These are phyloP conservation scores for Gallinago media DNA, from an alignment of 2,113 vertebrate genomes.

Conservation along the genomic window DNA sequence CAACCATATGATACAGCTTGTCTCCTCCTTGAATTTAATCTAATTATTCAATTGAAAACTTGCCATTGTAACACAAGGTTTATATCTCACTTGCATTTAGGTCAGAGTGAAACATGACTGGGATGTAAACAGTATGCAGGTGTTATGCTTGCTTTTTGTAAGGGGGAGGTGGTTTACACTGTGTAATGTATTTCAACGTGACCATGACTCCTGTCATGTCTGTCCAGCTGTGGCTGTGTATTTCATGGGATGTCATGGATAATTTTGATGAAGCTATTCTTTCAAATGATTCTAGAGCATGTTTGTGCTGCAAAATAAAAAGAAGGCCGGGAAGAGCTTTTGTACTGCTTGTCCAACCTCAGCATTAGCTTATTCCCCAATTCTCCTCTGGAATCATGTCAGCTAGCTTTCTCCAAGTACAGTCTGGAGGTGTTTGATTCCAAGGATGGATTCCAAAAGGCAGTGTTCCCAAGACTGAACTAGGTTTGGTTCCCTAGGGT, in stretches of 20 bases:
- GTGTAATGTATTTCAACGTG: fast-evolving
- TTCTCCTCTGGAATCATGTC: neutral
- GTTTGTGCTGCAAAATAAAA: neutral
- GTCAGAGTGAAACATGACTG: neutral
- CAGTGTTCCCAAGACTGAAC: neutral
- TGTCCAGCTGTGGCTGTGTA: neutral
- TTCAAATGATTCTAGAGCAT: neutral
- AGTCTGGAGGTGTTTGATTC: neutral
- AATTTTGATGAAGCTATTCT: neutral
- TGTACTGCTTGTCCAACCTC: neutral
- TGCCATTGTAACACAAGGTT: neutral
- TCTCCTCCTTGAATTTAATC: neutral
- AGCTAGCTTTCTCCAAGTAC: neutral
- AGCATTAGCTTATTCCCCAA: neutral
- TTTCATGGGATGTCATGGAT: neutral
- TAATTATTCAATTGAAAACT: neutral
- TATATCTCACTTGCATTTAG: neutral
- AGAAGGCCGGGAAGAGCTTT: neutral
- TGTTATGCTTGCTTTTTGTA: neutral
- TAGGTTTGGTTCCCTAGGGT: neutral
- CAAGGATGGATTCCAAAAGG: neutral
- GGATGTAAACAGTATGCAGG: neutral
- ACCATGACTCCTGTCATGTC: neutral
- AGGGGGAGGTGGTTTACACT: neutral
- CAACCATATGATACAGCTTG: neutral